Evolutionary conservation across 2,888 invertebrate species (phyloP).

Genomic region (Acholoe squamosa): DNA sequence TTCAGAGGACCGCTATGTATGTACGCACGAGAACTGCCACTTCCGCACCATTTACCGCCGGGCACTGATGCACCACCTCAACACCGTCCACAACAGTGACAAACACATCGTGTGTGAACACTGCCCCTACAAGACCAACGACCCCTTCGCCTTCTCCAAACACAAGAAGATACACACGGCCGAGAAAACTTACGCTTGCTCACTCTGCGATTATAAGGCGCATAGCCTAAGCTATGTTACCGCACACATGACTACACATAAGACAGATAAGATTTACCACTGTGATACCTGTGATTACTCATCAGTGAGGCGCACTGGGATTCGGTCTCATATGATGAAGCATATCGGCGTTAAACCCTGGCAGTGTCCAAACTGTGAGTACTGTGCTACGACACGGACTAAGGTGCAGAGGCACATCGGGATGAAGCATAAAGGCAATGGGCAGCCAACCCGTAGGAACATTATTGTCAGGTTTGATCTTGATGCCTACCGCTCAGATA

Average conservation of each 20-base stretch:
- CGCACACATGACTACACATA: conserved; percentile 3
- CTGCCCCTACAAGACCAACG: conserved; percentile 60
- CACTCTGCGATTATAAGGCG: conserved; percentile 36
- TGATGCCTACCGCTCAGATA: background rate
- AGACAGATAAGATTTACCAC: background rate
- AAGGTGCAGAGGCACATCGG: conserved; percentile 26
- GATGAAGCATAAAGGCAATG: conserved; percentile 18
- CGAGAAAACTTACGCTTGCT: background rate
- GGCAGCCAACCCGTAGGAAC: background rate
- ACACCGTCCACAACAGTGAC: conserved; percentile 6
- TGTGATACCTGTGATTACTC: conserved; percentile 56
- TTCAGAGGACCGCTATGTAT: conserved; percentile 11
- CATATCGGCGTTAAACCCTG: conserved; percentile 58
- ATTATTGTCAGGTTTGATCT: conserved; percentile 20
- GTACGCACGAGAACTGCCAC: background rate
- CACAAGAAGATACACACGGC: conserved; percentile 28
- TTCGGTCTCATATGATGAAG: conserved; percentile 57
- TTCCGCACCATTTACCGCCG: conserved; percentile 59
- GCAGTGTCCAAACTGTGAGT: conserved; percentile 46
- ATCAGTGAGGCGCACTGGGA: background rate
- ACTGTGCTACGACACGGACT: background rate
- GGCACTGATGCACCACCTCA: conserved; percentile 45
- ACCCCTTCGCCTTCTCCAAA: conserved; percentile 7
- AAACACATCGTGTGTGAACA: background rate
- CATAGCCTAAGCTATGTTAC: background rate